Percentiles rank a stretch among this genome's conserved stretches.
These are phyloP conservation scores for Hipparchia semele DNA, from an alignment of 2,888 invertebrate genomes.

Conservation along the genomic window DNA sequence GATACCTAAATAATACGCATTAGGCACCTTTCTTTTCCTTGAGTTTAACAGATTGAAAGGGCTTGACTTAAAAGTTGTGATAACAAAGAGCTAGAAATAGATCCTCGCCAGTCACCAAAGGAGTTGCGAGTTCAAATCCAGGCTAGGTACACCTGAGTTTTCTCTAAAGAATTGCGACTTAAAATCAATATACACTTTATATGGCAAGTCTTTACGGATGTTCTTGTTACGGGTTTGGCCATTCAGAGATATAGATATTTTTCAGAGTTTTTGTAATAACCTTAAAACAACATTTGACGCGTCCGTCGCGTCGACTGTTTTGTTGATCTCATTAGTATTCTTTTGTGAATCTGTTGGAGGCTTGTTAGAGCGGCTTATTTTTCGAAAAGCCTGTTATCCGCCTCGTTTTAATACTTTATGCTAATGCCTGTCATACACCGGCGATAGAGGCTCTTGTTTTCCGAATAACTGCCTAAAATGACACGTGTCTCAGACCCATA, in stretches of 20 bases:
- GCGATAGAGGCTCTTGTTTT: background rate
- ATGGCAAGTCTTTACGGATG: too few relatives aligned
- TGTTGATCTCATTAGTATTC: conserved; percentile 12
- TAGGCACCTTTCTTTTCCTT: background rate
- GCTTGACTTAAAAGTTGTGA: background rate
- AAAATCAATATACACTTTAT: too few relatives aligned
- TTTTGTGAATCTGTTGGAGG: conserved; percentile 16
- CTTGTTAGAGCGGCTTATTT: conserved; percentile 13
- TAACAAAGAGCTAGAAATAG: too few relatives aligned
- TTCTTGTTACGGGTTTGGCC: too few relatives aligned
- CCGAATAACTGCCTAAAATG: background rate
- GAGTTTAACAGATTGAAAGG: background rate
- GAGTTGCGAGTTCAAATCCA: too few relatives aligned
- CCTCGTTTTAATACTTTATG: conserved; percentile 18
- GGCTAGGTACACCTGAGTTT: too few relatives aligned
- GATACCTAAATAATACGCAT: background rate
- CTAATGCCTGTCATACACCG: background rate
- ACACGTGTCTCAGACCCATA: background rate
- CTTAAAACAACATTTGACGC: background rate
- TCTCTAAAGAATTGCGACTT: too few relatives aligned
- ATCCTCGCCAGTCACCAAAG: too few relatives aligned
- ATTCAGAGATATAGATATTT: too few relatives aligned
- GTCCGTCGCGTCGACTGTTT: background rate
- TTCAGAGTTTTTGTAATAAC: too few relatives aligned
- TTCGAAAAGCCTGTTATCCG: conserved; percentile 10